Conservation (phyloP, 2,888 invertebrate genomes). For the Oscheius sp. region DNA sequence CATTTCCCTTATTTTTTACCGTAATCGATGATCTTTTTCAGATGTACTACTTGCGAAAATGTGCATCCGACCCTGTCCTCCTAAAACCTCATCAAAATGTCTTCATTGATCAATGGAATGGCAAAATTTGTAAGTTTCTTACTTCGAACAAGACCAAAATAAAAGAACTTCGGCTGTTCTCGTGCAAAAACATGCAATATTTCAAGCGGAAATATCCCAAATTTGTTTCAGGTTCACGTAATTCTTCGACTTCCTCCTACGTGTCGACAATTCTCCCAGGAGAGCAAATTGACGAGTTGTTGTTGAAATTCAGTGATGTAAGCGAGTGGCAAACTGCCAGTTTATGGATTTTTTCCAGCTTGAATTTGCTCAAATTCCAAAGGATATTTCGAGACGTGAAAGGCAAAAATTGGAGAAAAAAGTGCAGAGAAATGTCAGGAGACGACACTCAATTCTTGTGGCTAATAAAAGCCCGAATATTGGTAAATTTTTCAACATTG, state of each 20-base stretch:
- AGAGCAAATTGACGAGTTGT: slow-evolving; percentile 9
- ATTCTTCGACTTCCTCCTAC: slow-evolving; percentile 23
- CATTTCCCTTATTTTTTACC: no score
- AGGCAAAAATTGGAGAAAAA: slow-evolving; percentile 30
- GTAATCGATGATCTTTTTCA: not conserved
- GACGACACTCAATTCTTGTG: slow-evolving; percentile 23
- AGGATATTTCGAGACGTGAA: slow-evolving; percentile 32
- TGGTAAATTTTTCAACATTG: no score
- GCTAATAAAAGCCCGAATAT: slow-evolving; percentile 25
- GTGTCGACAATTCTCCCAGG: not conserved
- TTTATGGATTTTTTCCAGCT: slow-evolving; percentile 1
- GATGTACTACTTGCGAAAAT: slow-evolving; percentile 29
- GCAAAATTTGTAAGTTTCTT: not conserved
- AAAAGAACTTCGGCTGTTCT: no score
- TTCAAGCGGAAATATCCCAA: no score
- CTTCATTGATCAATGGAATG: slow-evolving; percentile 46
- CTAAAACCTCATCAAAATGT: slow-evolving; percentile 44
- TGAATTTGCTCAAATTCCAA: slow-evolving; percentile 28
- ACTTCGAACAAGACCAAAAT: no score
- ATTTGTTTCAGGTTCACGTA: slow-evolving; percentile 14
- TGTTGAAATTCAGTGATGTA: slow-evolving; percentile 31
- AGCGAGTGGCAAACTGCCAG: not conserved
- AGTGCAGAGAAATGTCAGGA: slow-evolving; percentile 21
- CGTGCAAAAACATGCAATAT: not conserved
- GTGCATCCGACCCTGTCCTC: slow-evolving; percentile 51